phyloP scores from a whole-genome alignment of 1,140 invertebrate genomes.

The Parasteatoda tepidariorum region DNA sequence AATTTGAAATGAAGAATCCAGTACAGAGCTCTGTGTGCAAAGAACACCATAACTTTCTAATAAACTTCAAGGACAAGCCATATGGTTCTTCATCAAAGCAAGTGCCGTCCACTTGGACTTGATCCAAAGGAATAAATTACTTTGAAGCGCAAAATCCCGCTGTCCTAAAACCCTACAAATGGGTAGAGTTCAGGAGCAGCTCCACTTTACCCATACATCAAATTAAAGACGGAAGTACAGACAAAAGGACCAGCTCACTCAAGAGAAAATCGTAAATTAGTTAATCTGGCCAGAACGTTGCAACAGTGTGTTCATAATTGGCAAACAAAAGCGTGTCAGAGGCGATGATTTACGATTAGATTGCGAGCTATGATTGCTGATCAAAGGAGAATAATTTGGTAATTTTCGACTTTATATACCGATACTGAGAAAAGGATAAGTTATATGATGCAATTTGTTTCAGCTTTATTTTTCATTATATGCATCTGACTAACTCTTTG shows the following conservation, averaged over 20 bases:
- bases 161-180: slow-evolving; percentile 8
- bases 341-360: background rate
- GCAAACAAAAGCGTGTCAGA: background rate
- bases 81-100: background rate
- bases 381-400: too few relatives aligned
- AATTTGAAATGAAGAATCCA: background rate
- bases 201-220: background rate
- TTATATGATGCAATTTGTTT: too few relatives aligned
- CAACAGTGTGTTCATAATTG: background rate
- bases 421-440: too few relatives aligned
- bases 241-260: background rate
- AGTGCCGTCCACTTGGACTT: background rate
- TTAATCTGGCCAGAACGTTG: background rate
- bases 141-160: background rate
- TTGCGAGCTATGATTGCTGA: background rate
- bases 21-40: background rate
- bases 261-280: background rate
- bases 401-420: too few relatives aligned
- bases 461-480: too few relatives aligned
- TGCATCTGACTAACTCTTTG: too few relatives aligned
- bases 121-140: background rate
- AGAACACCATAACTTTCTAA: background rate
- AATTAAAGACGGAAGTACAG: background rate
- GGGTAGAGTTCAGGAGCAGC: background rate
- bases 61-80: background rate